Base-by-base conservation (phyloP, 2,113 vertebrate genomes). In the Girardinichthys multiradiatus region DNA sequence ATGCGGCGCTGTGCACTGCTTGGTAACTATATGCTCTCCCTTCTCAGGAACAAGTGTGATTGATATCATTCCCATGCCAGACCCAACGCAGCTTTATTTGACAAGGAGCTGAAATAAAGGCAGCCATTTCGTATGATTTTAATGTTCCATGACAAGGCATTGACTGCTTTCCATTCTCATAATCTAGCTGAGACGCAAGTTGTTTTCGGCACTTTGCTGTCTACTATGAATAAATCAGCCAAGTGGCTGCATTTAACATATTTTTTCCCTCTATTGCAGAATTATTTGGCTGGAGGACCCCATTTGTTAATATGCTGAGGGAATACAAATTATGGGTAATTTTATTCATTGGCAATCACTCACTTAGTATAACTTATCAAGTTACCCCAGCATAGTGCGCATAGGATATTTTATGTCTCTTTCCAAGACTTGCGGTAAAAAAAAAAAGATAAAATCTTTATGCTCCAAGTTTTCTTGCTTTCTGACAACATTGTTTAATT, bases 221-320 rank as follows among this genome's bases (percentile, higher is more conserved):
- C 85, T 82, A 27, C 78, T 73, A 79, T 86, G 86, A 89, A 86
- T 90, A 79, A 89, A 87, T 87, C 61, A 69, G 67, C 70, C 72
- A 79, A 60, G 80, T 74, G 77, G 79, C 64, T 65, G 64, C 85
- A 19, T 76, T 75, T 67, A 80, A 72, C 65, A 82, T 72, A n/a
- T 65, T 67, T 37, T 37, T 15, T 2, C 33, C 27, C 61, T 60
- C 48, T 35, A 57, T 77, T 83, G 69, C 51, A 81, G 72, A 87
- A 84, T 88, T 89, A 85, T 89, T 88, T 82, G 84, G 65, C 80
- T 82, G 78, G 74, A 73, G 63, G 70, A 83, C 64, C 76, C 74
- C 74, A 80, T 89, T 90, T 87, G 77, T 86, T 85, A 70, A 84
- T 57, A 6, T 78, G 75, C 77, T 57, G 5, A 12, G 74, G 75